These are phyloP conservation scores for Aspidapion aeneum DNA, from an alignment of 2,888 invertebrate species.

Conservation along the genomic window DNA sequence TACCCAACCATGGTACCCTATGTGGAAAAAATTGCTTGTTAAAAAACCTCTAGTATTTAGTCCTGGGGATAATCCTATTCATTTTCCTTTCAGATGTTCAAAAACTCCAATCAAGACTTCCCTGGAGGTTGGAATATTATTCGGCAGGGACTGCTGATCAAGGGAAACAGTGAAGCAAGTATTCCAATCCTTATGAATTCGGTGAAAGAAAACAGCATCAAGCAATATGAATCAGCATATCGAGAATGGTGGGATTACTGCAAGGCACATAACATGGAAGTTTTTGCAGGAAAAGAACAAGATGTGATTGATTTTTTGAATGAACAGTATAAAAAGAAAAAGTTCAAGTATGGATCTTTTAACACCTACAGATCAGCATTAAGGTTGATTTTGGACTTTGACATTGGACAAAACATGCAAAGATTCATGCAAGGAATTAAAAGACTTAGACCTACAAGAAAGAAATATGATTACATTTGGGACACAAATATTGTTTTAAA, in stretches of 20 bases:
- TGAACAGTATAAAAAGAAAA: neutral
- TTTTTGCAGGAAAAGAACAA: neutral
- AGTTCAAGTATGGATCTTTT: neutral
- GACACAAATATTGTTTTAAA: constrained; percentile 17
- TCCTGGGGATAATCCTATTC: constrained; percentile 7
- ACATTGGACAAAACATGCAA: constrained; percentile 10
- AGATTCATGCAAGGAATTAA: constrained; percentile 28
- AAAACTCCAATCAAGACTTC: constrained; percentile 8
- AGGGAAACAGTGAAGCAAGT: constrained; percentile 3
- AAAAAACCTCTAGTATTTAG: too few relatives aligned
- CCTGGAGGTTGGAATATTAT: constrained; percentile 15
- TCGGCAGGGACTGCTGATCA: constrained; percentile 1
- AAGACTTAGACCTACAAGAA: constrained; percentile 24
- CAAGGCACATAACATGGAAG: neutral
- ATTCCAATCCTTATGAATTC: constrained; percentile 24
- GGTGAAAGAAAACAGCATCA: constrained; percentile 22
- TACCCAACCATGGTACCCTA: too few relatives aligned
- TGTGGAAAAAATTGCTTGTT: too few relatives aligned
- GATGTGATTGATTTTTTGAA: neutral
- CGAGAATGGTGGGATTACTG: constrained; percentile 28
- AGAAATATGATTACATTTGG: constrained; percentile 29
- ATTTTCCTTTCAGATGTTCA: constrained; percentile 11
- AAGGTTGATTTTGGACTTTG: neutral
- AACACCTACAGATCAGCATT: neutral
- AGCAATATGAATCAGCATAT: constrained; percentile 25